These are phyloP conservation scores for Synanthedon tipuliformis DNA, from an alignment of 2,888 invertebrate species.

Conservation along the genomic window DNA sequence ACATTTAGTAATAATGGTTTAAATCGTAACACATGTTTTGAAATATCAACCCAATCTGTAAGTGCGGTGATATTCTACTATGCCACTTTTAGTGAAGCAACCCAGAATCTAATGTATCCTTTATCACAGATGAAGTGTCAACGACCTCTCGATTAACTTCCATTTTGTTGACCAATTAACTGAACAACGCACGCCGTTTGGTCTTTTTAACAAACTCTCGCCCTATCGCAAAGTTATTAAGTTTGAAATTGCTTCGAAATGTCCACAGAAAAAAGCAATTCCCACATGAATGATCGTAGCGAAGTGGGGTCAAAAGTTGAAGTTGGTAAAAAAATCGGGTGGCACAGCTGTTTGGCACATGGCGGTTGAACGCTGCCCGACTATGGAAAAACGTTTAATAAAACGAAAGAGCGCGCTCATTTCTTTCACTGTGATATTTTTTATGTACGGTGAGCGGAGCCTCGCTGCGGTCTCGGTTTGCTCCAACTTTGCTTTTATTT, in stretches of 20 bases:
- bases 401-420: constrained; percentile 30
- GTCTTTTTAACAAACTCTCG: constrained; percentile 18
- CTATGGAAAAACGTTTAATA: constrained; percentile 43
- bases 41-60: no score
- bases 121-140: not conserved
- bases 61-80: no score
- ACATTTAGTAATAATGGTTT: no score
- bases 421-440: constrained; percentile 31
- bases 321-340: constrained; percentile 55
- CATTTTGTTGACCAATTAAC: constrained; percentile 32
- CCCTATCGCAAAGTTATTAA: constrained; percentile 22
- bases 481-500: not conserved
- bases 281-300: constrained; percentile 63
- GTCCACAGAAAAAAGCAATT: constrained; percentile 39
- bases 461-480: not conserved
- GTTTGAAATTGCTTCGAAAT: constrained; percentile 35
- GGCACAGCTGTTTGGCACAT: constrained; percentile 63
- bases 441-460: constrained; percentile 13
- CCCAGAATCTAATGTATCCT: no score
- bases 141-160: constrained; percentile 14
- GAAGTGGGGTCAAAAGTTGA: constrained; percentile 64
- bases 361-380: constrained; percentile 23
- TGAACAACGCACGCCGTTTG: constrained; percentile 24
- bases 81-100: no score
- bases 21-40: no score